Base-by-base conservation (phyloP, 2,797 vertebrate species). In the Gobio occitaniae region DNA sequence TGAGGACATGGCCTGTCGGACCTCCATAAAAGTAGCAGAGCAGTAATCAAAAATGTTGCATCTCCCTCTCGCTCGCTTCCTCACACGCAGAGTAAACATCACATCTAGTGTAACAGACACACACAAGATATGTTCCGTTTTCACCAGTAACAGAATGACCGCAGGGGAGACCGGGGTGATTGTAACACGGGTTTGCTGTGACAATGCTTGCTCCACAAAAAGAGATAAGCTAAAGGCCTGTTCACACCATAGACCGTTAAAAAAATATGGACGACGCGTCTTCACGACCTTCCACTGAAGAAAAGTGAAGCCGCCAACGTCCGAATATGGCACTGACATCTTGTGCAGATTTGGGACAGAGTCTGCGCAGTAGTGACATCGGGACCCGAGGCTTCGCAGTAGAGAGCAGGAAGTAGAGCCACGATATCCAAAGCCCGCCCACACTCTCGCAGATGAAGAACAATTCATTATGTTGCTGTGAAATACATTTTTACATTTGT, bases 11-110 rank as follows among this genome's bases (percentile, higher is more conserved):
- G 80, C 84, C 77, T 81, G 68, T 69, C 25, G 74, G 68, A 78
- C 56, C 74, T n/a, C 87, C 75, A 84, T 84, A 19, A 68, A 83
- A 36, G 78, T 41, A 63, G 50, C 83, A 63, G 71, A 65, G 68
- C 76, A 78, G 82, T 88, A 87, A 89, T 83, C 82, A 38, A 50
- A 78, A 76, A 72, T 17, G 85, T 44, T 41, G 36, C 78, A 74
- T 63, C 63, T 84, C 63, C 82, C 36, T 69, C 63, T 61, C 50
- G 59, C 47, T 56, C 76, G 65, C 66, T 63, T 70, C 82, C 71
- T 78, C 65, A 83, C n/a, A 72, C 66, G 47, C 16, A 54, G 86
- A 10, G 61, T 69, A 81, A 82, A 66, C 70, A 10, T 29, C 47
- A 65, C 41, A 79, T 50, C 56, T 52, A 71, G 36, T 13, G 38